Conservation (phyloP, 1,140 invertebrate genomes). For the Trialeurodes vaporariorum region DNA sequence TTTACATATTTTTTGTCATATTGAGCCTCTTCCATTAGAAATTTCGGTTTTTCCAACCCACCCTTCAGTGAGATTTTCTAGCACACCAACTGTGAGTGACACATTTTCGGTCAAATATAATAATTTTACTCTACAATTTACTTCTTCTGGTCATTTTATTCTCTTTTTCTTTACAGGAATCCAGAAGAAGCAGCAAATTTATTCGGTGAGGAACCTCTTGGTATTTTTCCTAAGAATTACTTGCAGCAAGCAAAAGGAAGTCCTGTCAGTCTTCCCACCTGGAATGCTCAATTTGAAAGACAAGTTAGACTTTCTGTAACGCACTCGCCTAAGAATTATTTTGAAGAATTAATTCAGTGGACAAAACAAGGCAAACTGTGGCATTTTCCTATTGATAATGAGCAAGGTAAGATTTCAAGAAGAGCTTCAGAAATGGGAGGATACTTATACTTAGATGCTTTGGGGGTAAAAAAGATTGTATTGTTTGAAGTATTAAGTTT, state of each 20-base stretch:
- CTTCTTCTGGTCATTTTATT: not conserved
- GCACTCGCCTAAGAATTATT: slow-evolving; percentile 72
- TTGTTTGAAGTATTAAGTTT: too few species aligned
- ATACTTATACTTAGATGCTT: too few species aligned
- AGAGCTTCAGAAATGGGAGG: too few species aligned
- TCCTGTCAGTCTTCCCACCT: slow-evolving; percentile 44
- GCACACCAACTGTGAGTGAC: too few species aligned
- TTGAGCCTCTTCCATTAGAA: too few species aligned
- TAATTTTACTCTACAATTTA: not conserved
- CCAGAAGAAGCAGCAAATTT: slow-evolving; percentile 14
- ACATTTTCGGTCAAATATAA: not conserved
- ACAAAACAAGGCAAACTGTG: slow-evolving; percentile 90
- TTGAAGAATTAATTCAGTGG: slow-evolving; percentile 87
- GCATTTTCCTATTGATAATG: slow-evolving; percentile 96
- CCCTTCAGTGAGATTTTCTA: too few species aligned
- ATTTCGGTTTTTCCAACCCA: too few species aligned
- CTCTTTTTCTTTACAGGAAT: slow-evolving; percentile 18
- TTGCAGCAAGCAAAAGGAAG: slow-evolving; percentile 30
- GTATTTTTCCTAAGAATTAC: slow-evolving; percentile 12
- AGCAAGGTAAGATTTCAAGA: too few species aligned
- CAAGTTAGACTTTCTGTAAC: slow-evolving; percentile 49
- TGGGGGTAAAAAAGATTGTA: too few species aligned
- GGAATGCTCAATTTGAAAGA: slow-evolving; percentile 49
- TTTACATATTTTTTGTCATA: too few species aligned
- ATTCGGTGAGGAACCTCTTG: slow-evolving; percentile 20